Evolutionary conservation across 1,140 invertebrate species (phyloP).

Genomic region (Papilio xuthus): DNA sequence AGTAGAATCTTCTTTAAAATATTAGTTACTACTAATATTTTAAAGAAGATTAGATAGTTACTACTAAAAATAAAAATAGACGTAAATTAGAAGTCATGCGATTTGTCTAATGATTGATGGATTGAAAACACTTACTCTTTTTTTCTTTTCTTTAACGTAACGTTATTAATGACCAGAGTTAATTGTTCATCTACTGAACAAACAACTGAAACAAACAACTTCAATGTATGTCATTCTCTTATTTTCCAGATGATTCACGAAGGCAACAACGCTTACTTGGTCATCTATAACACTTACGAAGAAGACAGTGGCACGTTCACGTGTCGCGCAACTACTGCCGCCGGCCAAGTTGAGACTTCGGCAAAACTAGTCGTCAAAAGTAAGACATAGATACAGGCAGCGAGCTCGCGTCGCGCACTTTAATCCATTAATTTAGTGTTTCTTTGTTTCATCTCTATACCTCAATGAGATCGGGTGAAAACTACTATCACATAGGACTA

Average conservation of each 20-base stretch:
- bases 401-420: conserved; percentile 79
- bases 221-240: conserved; percentile 17
- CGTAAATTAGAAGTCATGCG: no score
- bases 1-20: no score
- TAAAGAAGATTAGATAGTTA: no score
- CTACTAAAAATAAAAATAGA: no score
- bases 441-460: conserved; percentile 77
- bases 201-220: not conserved
- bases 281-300: conserved; percentile 95
- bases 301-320: conserved; percentile 97
- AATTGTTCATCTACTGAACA: no score
- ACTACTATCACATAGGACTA: conserved; percentile 66
- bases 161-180: no score
- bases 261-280: conserved; percentile 92
- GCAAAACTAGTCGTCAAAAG: conserved; percentile 98
- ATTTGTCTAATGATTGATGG: no score
- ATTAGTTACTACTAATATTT: no score
- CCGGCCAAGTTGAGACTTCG: conserved; percentile 95
- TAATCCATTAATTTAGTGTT: conserved; percentile 81
- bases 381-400: conserved; percentile 92
- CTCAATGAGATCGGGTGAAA: conserved; percentile 81
- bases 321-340: conserved; percentile 93
- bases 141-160: no score
- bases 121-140: no score
- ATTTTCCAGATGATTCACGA: conserved; percentile 93